phyloP scores from a whole-genome alignment of 1,140 invertebrate genomes.

The Dermatophagoides farinae region DNA sequence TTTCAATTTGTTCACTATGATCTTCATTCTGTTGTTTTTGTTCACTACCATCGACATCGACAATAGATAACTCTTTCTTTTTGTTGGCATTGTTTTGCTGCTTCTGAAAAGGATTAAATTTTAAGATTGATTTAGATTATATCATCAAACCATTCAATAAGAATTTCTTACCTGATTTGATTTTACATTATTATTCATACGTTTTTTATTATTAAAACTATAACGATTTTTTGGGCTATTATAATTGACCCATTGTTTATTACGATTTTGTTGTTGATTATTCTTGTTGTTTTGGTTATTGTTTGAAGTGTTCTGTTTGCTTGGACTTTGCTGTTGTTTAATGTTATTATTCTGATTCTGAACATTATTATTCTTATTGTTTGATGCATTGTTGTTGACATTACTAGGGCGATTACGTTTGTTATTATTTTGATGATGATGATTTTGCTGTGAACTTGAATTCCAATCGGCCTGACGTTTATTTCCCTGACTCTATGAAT shows the following conservation, averaged over 20 bases:
- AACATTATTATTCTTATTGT: neutral
- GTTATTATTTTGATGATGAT: neutral
- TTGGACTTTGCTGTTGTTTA: neutral
- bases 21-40: too few species aligned
- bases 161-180: neutral
- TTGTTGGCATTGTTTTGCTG: neutral
- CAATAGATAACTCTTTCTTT: neutral
- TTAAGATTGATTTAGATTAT: neutral
- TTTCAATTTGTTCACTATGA: neutral
- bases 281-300: slow-evolving; percentile 4
- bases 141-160: neutral
- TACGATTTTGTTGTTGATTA: neutral
- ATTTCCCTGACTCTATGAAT: neutral
- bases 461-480: neutral
- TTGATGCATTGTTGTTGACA: neutral
- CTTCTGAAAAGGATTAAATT: neutral
- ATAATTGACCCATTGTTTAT: neutral
- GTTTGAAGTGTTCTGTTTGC: neutral
- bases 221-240: neutral
- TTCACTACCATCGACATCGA: neutral
- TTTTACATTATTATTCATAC: neutral
- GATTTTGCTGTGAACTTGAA: neutral
- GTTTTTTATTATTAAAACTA: neutral
- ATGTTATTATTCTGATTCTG: neutral
- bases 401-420: neutral